Evolutionary conservation across 2,113 vertebrate genomes (phyloP).

Genomic region (Xiphophorus couchianus): DNA sequence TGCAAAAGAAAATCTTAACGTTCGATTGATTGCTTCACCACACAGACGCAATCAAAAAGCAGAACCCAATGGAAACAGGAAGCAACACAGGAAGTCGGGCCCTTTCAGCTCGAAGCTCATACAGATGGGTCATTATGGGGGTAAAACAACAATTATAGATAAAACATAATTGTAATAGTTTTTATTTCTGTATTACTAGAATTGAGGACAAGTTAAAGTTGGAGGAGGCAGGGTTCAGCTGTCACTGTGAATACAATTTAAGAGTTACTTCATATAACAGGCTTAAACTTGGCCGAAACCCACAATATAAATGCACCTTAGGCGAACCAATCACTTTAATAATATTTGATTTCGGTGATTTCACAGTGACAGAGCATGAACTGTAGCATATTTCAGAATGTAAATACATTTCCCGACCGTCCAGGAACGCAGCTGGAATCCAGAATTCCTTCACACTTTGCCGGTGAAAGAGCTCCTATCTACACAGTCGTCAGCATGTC

Average conservation of each 20-base stretch:
- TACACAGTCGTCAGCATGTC: no score
- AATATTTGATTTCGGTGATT: constrained; percentile 2
- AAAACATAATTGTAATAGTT: constrained; percentile 6
- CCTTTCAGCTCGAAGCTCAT: neutral
- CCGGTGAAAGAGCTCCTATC: neutral
- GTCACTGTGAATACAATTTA: neutral
- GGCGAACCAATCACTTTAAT: neutral
- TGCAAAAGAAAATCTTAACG: no score
- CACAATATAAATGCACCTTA: neutral
- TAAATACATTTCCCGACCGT: neutral
- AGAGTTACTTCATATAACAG: neutral
- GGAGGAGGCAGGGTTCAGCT: neutral
- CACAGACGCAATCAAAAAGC: constrained; percentile 23
- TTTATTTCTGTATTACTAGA: neutral
- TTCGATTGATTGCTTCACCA: neutral
- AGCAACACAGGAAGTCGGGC: neutral
- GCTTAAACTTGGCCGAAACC: neutral
- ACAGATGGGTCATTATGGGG: neutral
- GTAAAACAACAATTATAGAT: neutral
- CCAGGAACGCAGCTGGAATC: neutral
- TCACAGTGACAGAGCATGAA: neutral
- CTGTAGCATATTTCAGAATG: neutral
- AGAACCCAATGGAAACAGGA: constrained; percentile 19
- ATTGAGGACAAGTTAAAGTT: neutral
- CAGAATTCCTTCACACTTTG: neutral